Percentiles rank a stretch among this genome's conserved stretches.
phyloP scores from a whole-genome alignment of 2,113 vertebrate genomes.

The Sula dactylatra region DNA sequence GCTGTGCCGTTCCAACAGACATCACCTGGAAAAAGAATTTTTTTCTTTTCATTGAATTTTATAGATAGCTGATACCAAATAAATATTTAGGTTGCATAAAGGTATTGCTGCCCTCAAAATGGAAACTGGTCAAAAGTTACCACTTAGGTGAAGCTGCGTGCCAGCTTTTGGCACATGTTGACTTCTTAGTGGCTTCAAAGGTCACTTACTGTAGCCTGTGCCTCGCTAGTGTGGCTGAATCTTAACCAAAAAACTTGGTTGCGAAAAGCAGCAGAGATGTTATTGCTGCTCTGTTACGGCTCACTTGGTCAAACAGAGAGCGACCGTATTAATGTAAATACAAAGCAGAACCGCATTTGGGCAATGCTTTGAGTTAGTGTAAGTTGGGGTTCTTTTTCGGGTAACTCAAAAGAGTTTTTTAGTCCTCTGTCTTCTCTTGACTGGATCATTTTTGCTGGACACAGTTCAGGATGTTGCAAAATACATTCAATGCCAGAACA shows the following conservation, averaged over 20 bases:
- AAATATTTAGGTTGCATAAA: background rate
- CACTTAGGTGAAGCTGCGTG: background rate
- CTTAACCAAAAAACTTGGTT: background rate
- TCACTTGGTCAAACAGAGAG: background rate
- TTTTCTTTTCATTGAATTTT: background rate
- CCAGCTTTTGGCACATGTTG: background rate
- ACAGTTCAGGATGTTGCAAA: background rate
- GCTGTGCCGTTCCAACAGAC: background rate
- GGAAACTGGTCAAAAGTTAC: background rate
- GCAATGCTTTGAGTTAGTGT: background rate
- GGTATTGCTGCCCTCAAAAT: background rate
- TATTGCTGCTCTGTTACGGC: background rate
- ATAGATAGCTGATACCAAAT: background rate
- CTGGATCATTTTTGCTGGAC: background rate
- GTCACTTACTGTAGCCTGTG: background rate
- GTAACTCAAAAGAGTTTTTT: background rate
- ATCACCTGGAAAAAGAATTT: background rate
- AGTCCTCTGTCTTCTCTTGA: background rate
- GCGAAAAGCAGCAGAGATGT: background rate
- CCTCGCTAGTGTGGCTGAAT: background rate
- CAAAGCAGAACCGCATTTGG: background rate
- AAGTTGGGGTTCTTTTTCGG: background rate
- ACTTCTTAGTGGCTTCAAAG: background rate
- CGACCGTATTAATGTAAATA: background rate
- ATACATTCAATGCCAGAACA: background rate